Percentiles rank a stretch among this genome's conserved stretches.
Evolutionary conservation across 2,888 invertebrate genomes (phyloP).

Genomic region (Ischnus inquisitorius): DNA sequence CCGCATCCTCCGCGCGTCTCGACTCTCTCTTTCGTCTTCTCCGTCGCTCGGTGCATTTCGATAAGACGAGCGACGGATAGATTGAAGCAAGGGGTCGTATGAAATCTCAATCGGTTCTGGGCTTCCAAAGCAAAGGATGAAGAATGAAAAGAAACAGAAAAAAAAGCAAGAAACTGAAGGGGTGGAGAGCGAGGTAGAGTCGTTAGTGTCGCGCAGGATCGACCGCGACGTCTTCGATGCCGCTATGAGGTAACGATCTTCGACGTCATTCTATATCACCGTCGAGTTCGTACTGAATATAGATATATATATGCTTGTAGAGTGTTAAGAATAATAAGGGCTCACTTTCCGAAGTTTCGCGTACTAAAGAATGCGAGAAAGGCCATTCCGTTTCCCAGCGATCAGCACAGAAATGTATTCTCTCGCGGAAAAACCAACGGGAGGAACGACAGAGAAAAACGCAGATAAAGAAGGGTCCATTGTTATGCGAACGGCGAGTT

Average conservation of each 20-base stretch:
- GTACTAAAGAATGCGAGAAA: not conserved
- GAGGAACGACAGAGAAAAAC: slow-evolving; percentile 28
- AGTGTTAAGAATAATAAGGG: not conserved
- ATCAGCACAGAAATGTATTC: slow-evolving; percentile 1
- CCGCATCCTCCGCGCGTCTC: slow-evolving; percentile 1
- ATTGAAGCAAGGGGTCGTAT: slow-evolving; percentile 64
- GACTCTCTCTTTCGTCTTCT: not conserved
- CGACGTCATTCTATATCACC: slow-evolving; percentile 69
- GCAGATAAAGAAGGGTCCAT: slow-evolving; percentile 53
- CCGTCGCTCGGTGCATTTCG: slow-evolving; percentile 20
- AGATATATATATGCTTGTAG: not conserved
- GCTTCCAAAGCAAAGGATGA: slow-evolving; percentile 13
- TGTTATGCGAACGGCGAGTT: slow-evolving; percentile 64
- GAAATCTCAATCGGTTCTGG: slow-evolving; percentile 64
- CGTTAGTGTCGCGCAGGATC: slow-evolving; percentile 65
- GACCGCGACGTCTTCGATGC: slow-evolving; percentile 57
- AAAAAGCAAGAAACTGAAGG: slow-evolving; percentile 25
- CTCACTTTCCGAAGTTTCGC: no score
- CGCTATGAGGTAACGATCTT: slow-evolving; percentile 66
- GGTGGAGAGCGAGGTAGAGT: slow-evolving; percentile 49
- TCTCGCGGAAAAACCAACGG: not conserved
- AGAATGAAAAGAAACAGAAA: slow-evolving; percentile 24
- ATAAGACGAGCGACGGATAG: slow-evolving; percentile 47
- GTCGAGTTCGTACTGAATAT: slow-evolving; percentile 37
- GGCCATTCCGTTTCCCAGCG: not conserved